These are phyloP conservation scores for Ormyrus pomaceus DNA, from an alignment of 2,888 invertebrate species.

Conservation along the genomic window DNA sequence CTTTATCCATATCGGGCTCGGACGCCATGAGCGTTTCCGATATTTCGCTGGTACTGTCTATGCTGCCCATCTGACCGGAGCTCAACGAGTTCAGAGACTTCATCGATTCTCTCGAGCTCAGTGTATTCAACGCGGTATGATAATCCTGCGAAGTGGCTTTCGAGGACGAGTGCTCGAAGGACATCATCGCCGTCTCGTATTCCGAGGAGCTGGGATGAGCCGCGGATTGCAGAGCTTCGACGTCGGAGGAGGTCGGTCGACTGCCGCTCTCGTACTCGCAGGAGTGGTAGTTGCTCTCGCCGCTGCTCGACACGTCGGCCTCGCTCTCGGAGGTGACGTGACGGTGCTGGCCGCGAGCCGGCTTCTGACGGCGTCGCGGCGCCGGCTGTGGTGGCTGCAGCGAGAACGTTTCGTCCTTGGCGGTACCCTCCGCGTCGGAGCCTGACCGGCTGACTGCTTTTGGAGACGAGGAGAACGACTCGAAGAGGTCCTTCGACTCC, in stretches of 20 bases:
- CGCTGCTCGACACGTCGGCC: slow-evolving; percentile 89
- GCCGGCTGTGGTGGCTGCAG: slow-evolving; percentile 68
- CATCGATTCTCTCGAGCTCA: slow-evolving; percentile 93
- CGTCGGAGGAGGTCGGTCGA: slow-evolving; percentile 90
- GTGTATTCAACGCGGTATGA: slow-evolving; percentile 89
- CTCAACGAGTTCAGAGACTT: slow-evolving; percentile 93
- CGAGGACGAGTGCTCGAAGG: slow-evolving; percentile 85
- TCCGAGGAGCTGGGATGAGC: slow-evolving; percentile 83
- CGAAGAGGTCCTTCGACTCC: slow-evolving; percentile 41
- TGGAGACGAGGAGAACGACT: slow-evolving; percentile 58
- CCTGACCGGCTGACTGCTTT: slow-evolving; percentile 69
- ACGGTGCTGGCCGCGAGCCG: slow-evolving; percentile 74
- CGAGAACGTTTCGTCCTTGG: slow-evolving; percentile 64
- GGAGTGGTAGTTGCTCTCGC: slow-evolving; percentile 90
- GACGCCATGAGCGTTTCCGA: slow-evolving; percentile 96
- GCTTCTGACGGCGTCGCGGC: slow-evolving; percentile 73
- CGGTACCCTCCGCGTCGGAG: slow-evolving; percentile 67
- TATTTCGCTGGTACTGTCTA: slow-evolving; percentile 89
- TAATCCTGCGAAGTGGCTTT: slow-evolving; percentile 89
- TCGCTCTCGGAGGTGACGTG: slow-evolving; percentile 83
- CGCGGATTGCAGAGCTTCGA: slow-evolving; percentile 83
- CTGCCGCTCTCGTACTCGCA: slow-evolving; percentile 86
- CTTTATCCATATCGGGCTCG: slow-evolving; percentile 83
- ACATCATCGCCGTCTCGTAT: slow-evolving; percentile 90
- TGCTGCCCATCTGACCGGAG: slow-evolving; percentile 91